Evolutionary conservation across 2,113 vertebrate species (phyloP).

Genomic region (Edolisoma coerulescens): DNA sequence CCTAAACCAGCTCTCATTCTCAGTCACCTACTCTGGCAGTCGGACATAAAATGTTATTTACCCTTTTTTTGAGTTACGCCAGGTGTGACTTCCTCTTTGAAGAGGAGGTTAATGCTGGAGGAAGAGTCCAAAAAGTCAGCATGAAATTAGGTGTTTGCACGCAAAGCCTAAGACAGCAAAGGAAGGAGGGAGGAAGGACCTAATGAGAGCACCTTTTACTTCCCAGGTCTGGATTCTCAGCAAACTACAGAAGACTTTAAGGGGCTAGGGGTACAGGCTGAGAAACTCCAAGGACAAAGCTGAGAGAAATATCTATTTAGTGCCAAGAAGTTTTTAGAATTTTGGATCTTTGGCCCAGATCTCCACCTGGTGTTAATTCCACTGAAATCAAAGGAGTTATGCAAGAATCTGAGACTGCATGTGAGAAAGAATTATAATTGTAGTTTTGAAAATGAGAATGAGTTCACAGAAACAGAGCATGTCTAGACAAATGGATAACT

Average conservation of each 20-base stretch:
- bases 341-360: background rate
- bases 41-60: background rate
- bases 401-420: background rate
- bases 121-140: background rate
- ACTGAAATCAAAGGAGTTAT: background rate
- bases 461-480: background rate
- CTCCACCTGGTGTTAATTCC: background rate
- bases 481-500: background rate
- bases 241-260: background rate
- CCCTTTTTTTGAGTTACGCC: background rate
- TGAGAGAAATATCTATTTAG: background rate
- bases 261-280: fast-evolving
- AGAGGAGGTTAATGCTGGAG: background rate
- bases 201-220: background rate
- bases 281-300: background rate
- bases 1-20: background rate
- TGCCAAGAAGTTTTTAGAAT: background rate
- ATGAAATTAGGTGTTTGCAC: background rate
- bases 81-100: background rate
- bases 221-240: background rate
- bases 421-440: background rate
- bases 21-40: background rate
- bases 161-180: background rate
- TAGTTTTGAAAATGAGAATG: background rate
- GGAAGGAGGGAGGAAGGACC: background rate